A percentile compares a stretch with the other conserved stretches of the same genome.
These are phyloP conservation scores for Apostichopus japonicus DNA, from an alignment of 35 echinoderm and acorn worm species.

Conservation along the genomic window DNA sequence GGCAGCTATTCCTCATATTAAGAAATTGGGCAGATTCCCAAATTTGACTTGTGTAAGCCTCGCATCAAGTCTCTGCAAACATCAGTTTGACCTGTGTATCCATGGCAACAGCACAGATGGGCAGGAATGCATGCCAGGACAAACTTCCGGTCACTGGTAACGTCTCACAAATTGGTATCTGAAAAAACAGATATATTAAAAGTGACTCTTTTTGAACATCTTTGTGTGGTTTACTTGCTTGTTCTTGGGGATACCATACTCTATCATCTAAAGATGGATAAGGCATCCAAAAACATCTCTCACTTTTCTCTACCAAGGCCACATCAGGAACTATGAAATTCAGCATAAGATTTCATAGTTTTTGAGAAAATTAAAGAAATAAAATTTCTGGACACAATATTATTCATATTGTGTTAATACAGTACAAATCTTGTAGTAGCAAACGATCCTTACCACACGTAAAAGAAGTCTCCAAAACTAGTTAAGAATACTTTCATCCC, in stretches of 20 bases:
- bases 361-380: not conserved
- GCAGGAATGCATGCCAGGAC: conserved; percentile 92
- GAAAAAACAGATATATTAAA: not conserved
- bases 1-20: no score
- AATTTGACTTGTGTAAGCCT: not conserved
- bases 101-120: conserved; percentile 82
- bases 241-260: not conserved
- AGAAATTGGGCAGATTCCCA: no score
- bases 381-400: not conserved
- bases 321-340: no score
- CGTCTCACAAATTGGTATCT: conserved; percentile 77
- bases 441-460: no score
- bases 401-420: no score
- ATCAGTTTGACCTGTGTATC: conserved; percentile 82
- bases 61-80: conserved; percentile 69
- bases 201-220: not conserved
- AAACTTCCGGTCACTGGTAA: conserved; percentile 79
- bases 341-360: no score
- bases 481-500: no score
- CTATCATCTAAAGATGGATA: not conserved
- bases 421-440: no score
- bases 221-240: not conserved
- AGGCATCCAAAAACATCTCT: not conserved
- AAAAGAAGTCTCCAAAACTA: no score
- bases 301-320: not conserved